Evolutionary conservation across 2,797 vertebrate species (phyloP).

Genomic region (Acanthis flammea): DNA sequence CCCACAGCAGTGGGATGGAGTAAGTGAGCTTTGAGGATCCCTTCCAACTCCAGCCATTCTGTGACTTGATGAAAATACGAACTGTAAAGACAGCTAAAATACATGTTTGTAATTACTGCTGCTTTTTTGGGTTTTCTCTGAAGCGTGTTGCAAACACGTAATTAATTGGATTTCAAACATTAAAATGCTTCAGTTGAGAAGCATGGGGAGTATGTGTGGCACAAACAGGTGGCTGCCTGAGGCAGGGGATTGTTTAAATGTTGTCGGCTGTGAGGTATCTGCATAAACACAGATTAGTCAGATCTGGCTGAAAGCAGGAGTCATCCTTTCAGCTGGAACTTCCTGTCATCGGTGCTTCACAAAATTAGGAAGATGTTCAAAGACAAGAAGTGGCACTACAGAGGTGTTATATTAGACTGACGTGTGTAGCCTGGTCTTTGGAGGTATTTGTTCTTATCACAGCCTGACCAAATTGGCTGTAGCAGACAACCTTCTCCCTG

Average conservation of each 20-base stretch:
- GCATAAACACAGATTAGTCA: background rate
- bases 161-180: conserved; percentile 32
- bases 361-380: background rate
- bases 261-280: background rate
- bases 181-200: conserved; percentile 1
- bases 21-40: background rate
- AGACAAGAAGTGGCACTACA: background rate
- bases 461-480: background rate
- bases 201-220: background rate
- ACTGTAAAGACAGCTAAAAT: background rate
- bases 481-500: background rate
- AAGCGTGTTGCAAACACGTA: background rate
- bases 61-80: background rate
- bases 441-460: background rate
- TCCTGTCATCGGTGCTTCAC: background rate
- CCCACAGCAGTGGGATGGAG: fast-evolving
- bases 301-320: background rate
- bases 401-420: background rate
- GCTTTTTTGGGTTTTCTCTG: background rate
- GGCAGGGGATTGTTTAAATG: background rate
- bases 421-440: background rate
- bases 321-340: background rate
- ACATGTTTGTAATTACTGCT: background rate
- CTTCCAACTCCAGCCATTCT: background rate
- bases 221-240: background rate